Percentiles rank a stretch among this genome's conserved stretches.
phyloP scores from a whole-genome alignment of 2,113 vertebrate species.

The Myrmophylax atrothorax region DNA sequence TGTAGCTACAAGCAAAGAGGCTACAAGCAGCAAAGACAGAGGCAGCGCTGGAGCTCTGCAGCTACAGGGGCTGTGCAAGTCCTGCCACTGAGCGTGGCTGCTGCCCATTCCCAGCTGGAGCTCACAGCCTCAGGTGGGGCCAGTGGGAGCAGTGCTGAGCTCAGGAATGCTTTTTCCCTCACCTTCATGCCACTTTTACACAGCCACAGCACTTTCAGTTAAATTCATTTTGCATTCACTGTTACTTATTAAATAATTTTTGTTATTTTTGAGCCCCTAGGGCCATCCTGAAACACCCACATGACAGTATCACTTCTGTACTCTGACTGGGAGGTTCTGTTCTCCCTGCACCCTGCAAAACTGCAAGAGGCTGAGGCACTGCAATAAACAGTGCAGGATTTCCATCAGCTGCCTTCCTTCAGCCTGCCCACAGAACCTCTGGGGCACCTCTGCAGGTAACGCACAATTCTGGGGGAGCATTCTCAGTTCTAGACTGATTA shows the following conservation, averaged over 20 bases:
- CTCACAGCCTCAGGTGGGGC: neutral
- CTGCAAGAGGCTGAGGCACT: neutral
- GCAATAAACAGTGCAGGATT: neutral
- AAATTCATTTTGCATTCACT: neutral
- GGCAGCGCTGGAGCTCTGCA: neutral
- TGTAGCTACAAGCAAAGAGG: neutral
- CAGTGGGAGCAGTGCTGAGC: neutral
- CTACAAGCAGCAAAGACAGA: neutral
- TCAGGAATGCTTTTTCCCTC: neutral
- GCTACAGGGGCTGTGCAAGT: neutral
- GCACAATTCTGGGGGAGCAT: neutral
- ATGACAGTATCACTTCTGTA: neutral
- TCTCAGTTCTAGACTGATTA: neutral
- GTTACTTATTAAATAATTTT: neutral
- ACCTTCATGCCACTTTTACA: neutral
- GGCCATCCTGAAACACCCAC: neutral
- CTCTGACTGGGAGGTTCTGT: neutral
- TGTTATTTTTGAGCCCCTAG: neutral
- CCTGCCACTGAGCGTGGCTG: neutral
- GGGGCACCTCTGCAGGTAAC: neutral
- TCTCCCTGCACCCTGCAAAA: neutral
- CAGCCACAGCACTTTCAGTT: neutral
- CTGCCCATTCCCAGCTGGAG: neutral
- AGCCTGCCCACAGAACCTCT: neutral
- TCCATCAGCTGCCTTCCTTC: neutral